Evolutionary conservation across 2,797 vertebrate genomes (phyloP), one percentile per base, ranked within the genome.

Genomic region (Danio jaintianensis): DNA sequence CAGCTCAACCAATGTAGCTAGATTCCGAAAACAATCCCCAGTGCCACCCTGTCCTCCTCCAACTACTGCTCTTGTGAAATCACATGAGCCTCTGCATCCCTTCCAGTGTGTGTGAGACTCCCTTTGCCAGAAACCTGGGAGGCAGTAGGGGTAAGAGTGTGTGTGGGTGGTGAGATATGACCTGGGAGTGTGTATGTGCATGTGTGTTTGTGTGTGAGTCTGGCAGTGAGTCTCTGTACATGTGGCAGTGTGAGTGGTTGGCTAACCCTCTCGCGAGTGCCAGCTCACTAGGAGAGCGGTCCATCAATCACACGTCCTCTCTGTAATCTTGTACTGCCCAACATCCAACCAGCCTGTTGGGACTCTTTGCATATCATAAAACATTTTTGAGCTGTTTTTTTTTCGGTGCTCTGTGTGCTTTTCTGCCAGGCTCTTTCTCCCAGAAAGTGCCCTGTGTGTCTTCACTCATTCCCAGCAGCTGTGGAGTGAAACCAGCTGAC

Each of bases 11-110:
- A 18, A 6, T 13, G 5, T 45, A 69, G 22, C 4, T 18, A 48
- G 29, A 83, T 80, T 80, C 70, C 43, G 52, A 20, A 75, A 75
- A 20, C 73, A 74, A 72, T 86, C 83, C 85, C 85, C 81, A 81
- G 85, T 86, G 83, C 85, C 85, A 84, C 82, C 78, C 70, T 79
- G 82, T 66, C 84, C 82, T 85, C 86, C 82, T 87, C 75, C 55
- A 16, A 62, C 77, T 75, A 68, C 48, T 85, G 72, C 45, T 86
- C 83, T 85, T 86, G 85, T 86, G 85, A 83, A 86, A 85, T 84
- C 75, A 81, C 62, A 76, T 83, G 79, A 86, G 68, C 63, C 68
- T 83, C 75, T 83, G 67, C 83, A 83, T 85, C 83, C 71, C 55
- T 84, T 82, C 20, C 48, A 75, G 50, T 81, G 64, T 83, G 58